phyloP scores from a whole-genome alignment of 2,797 vertebrate species.

The Pteropus rufus region DNA sequence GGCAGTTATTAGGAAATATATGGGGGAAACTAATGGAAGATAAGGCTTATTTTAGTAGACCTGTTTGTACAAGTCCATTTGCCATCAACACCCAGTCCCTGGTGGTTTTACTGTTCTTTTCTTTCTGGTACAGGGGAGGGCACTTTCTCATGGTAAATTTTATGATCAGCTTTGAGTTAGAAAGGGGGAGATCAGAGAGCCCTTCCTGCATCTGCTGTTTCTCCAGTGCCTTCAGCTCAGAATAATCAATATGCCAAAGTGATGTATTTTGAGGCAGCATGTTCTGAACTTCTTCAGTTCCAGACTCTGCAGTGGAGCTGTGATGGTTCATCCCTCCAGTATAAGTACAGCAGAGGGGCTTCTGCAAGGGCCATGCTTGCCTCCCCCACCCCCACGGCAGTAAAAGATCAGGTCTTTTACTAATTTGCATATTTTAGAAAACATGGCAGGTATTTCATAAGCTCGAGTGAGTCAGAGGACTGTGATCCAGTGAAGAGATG shows the following conservation, averaged over 20 bases:
- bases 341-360: background rate
- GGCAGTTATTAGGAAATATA: background rate
- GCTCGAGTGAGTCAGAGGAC: background rate
- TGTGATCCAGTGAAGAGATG: background rate
- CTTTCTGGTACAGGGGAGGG: background rate
- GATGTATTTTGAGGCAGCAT: background rate
- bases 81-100: background rate
- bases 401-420: background rate
- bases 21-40: background rate
- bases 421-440: background rate
- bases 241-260: background rate
- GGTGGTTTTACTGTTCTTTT: background rate
- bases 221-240: background rate
- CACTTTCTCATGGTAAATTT: background rate
- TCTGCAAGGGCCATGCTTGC: background rate
- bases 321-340: background rate
- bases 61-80: background rate
- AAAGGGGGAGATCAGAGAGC: background rate
- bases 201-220: background rate
- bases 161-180: background rate
- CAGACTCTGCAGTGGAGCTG: background rate
- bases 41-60: background rate
- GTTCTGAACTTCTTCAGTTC: background rate
- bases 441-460: background rate
- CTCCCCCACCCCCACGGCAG: accelerated